Base-by-base conservation (phyloP, 2,797 vertebrate genomes). In the Alouatta caraya region DNA sequence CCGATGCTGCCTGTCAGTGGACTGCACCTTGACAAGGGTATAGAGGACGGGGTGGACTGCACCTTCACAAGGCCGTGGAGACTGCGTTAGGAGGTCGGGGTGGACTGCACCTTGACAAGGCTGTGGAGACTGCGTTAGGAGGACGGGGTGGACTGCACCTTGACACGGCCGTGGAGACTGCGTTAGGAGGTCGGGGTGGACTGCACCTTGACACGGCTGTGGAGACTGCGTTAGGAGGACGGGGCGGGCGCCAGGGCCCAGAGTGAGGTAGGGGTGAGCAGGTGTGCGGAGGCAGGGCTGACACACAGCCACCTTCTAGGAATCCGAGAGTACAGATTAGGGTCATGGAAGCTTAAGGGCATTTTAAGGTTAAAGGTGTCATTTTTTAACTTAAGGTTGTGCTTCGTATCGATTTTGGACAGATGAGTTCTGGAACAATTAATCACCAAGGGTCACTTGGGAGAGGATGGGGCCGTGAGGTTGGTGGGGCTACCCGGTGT, bases 231-330 rank as follows among this genome's bases (percentile, higher is more conserved):
- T 81, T 39, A 37, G 22, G 4, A 5, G 48, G 8, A 13, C 14
- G 0, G 22, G 4, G 52, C 15, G 13, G n/a, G 39, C 4, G 14
- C 19, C 42, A 22, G 48, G 22, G 26, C 22, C 50, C 22, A 1
- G 8, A 7, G 13, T 5, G 7, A 55, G 78, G 50, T 26, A 4
- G 79, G n/a, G 2, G 4, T 28, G 8, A 0, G 12, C n/a, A 26
- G n/a, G 50, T 24, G 48, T 8, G 21, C 5, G 14, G 52, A 28
- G 1, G 0, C 22, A 0, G 22, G 6, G n/a, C 42, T 17, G 12
- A 17, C 50, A 57, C 2, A 9, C 22, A 37, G 6, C 50, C n/a
- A 1, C 14, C 78, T 57, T 39, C 79, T 10, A 39, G 22, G 52
- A 15, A 13, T 12, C n/a, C 1, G 1, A 24, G 13, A 55, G 12